phyloP scores from a whole-genome alignment of 1,140 invertebrate genomes.

The Lepidurus couesii region DNA sequence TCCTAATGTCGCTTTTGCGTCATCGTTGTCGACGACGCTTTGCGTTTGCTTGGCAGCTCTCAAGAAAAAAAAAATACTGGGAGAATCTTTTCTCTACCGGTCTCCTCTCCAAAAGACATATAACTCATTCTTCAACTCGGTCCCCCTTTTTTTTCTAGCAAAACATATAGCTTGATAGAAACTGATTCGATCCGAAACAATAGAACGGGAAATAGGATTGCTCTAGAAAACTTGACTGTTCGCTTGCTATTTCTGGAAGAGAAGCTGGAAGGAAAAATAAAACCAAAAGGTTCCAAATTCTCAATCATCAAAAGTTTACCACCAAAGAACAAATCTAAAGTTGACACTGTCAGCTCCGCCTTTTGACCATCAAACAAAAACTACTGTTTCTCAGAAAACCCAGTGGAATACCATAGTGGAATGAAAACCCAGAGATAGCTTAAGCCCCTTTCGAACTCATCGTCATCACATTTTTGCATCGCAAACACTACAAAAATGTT shows the following conservation, averaged over 20 bases:
- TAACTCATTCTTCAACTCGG: neutral
- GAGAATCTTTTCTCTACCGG: neutral
- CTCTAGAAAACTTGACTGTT: no score
- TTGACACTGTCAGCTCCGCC: neutral
- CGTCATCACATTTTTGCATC: no score
- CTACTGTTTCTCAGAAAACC: neutral
- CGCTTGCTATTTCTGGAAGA: no score
- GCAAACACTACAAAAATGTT: constrained; percentile 2
- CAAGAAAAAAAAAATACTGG: neutral
- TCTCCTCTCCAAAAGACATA: neutral
- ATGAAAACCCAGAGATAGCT: no score
- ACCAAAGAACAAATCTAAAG: neutral
- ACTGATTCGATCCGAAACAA: no score
- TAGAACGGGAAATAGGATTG: no score
- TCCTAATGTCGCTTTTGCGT: neutral
- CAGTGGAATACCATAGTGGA: neutral
- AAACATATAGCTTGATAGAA: no score
- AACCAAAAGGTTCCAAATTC: neutral
- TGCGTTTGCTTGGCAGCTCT: neutral
- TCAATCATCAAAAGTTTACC: no score
- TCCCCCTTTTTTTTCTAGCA: neutral
- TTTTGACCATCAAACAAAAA: neutral
- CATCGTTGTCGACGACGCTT: neutral
- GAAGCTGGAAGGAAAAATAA: neutral
- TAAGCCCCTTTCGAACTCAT: no score